phyloP scores from a whole-genome alignment of 2,797 vertebrate species.

The Australoheros facetus region DNA sequence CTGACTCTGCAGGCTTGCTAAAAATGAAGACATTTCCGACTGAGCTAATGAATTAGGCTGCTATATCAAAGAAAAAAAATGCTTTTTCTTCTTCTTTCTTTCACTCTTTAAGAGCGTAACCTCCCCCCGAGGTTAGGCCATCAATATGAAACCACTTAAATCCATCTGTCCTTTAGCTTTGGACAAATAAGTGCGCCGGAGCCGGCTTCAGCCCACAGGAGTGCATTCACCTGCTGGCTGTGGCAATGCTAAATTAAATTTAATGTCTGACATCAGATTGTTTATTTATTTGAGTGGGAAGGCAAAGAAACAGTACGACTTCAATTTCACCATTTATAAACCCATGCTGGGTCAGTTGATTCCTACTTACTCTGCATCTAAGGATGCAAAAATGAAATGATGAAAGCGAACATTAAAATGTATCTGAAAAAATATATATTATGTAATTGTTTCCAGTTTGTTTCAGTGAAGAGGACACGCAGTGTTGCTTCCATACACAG shows the following conservation, averaged over 20 bases:
- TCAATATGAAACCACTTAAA: slow-evolving; percentile 58
- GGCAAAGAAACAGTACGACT: background rate
- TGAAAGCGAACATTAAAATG: background rate
- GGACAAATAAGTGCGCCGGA: background rate
- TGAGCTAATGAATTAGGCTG: slow-evolving; percentile 62
- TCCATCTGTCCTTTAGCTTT: slow-evolving; percentile 19
- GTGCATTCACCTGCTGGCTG: slow-evolving; percentile 1
- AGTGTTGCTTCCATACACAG: slow-evolving; percentile 12
- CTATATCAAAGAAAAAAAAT: slow-evolving; percentile 43
- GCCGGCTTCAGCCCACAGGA: background rate
- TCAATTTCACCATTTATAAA: background rate
- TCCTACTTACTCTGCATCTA: background rate
- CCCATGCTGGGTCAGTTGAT: background rate
- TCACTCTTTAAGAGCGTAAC: slow-evolving; percentile 17
- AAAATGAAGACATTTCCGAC: slow-evolving; percentile 59
- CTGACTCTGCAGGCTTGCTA: slow-evolving; percentile 55
- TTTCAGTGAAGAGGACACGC: background rate
- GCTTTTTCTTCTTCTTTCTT: background rate
- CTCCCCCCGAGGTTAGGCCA: slow-evolving; percentile 30
- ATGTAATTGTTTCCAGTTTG: slow-evolving; percentile 11
- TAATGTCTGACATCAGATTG: background rate
- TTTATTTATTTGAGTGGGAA: background rate
- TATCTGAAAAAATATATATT: background rate
- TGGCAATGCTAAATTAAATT: slow-evolving; percentile 10
- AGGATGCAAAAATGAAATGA: background rate